These are phyloP conservation scores for Phodopus roborovskii DNA, from an alignment of 2,113 vertebrate genomes.

Conservation along the genomic window DNA sequence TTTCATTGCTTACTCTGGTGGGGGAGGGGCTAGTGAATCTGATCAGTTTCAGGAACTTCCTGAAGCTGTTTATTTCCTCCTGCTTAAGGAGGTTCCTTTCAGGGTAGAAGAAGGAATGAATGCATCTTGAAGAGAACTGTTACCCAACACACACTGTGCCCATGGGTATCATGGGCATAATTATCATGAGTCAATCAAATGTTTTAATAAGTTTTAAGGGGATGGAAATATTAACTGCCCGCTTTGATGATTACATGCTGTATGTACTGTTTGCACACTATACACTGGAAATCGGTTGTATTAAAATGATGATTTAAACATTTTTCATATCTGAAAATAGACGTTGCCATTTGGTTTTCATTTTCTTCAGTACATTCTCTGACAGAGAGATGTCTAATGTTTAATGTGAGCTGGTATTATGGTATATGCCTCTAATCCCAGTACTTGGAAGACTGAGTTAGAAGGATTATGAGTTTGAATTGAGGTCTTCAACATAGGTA, in stretches of 20 bases:
- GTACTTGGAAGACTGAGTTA: background rate
- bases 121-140: background rate
- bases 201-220: background rate
- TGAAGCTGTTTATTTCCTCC: background rate
- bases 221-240: background rate
- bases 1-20: background rate
- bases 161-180: background rate
- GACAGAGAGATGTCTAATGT: background rate
- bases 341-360: background rate
- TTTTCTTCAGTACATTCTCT: background rate
- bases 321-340: conserved; percentile 20
- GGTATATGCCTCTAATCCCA: background rate
- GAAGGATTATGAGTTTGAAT: background rate
- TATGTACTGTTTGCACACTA: background rate
- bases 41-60: background rate
- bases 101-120: background rate
- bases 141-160: background rate
- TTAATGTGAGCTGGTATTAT: background rate
- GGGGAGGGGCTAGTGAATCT: background rate
- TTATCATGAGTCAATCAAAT: background rate
- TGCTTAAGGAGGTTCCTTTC: background rate
- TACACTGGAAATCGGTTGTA: background rate
- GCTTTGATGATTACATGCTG: background rate
- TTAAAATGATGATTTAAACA: background rate
- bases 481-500: background rate